Base-by-base conservation (phyloP, 2,113 vertebrate species). In the Caranx melampygus region DNA sequence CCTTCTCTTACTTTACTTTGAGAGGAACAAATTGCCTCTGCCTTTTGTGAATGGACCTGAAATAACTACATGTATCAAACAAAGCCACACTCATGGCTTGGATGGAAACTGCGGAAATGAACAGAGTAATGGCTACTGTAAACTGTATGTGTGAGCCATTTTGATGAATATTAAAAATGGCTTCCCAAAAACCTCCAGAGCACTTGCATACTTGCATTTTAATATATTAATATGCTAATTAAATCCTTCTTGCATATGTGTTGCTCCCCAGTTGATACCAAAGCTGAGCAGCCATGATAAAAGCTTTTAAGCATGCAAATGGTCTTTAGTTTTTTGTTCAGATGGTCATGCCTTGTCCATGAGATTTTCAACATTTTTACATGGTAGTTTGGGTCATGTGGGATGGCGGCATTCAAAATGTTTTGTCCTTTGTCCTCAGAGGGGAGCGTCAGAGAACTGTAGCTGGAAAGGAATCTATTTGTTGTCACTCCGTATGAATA, bases 401-500 rank as follows among this genome's bases (percentile, higher is more conserved):
- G 63, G 71, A 86, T 42, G 62, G 86, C 60, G 44, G 75, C 79
- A 78, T 89, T 93, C 58, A 82, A 91, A 83, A 78, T 88, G 88
- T 85, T 86, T 84, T 73, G 88, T 90, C 83, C 88, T 91, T 90
- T 92, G 91, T 93, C 82, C 87, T 87, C 74, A 72, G 77, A 87
- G 85, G 61, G 84, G 70, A 62, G 91, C 90, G 83, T 84, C 86
- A 83, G 87, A 86, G 87, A 72, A 89, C 78, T 81, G 89, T 79
- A 83, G 86, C 88, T 67, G 86, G 77, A 78, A 87, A 88, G 83
- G 85, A 91, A 90, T 91, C 87, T 85, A 92, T 92, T 92, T 94
- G 92, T 92, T 92, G 92, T 94, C 93, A 88, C 88, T 88, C 63
- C 5, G 76, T 78, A 91, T 93, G 91, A 93, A 94, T 93, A 79